Evolutionary conservation across 2,113 vertebrate genomes (phyloP).

Genomic region (Coracopsis vasa): DNA sequence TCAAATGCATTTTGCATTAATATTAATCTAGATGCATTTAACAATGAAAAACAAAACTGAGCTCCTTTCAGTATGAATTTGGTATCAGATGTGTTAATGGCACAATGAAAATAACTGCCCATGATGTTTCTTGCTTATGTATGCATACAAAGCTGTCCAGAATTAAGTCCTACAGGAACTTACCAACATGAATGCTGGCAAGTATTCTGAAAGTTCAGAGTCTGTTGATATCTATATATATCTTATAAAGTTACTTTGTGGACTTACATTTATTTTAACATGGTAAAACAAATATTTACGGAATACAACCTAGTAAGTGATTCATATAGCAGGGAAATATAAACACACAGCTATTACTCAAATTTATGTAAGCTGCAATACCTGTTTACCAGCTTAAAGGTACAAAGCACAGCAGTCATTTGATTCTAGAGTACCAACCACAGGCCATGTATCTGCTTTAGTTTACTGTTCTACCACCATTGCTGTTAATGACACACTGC

Average conservation of each 20-base stretch:
- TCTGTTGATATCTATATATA: not conserved
- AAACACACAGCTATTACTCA: not conserved
- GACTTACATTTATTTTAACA: not conserved
- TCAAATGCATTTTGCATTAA: not conserved
- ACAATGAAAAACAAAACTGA: not conserved
- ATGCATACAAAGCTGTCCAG: not conserved
- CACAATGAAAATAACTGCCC: not conserved
- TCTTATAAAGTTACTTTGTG: not conserved
- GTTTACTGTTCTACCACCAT: not conserved
- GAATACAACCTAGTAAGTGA: not conserved
- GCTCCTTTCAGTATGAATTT: not conserved
- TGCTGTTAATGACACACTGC: slow-evolving; percentile 8
- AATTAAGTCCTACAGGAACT: not conserved
- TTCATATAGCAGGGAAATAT: not conserved
- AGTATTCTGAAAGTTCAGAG: not conserved
- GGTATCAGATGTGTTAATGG: not conserved
- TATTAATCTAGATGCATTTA: not conserved
- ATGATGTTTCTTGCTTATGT: not conserved
- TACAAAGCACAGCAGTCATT: not conserved
- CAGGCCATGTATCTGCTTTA: not conserved
- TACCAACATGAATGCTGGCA: not conserved
- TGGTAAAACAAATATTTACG: not conserved
- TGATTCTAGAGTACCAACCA: not conserved
- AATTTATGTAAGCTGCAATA: not conserved
- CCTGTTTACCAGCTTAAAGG: not conserved